These are phyloP conservation scores for Heteractis magnifica DNA, from an alignment of 92 coral and sea anemone genomes.

Conservation along the genomic window DNA sequence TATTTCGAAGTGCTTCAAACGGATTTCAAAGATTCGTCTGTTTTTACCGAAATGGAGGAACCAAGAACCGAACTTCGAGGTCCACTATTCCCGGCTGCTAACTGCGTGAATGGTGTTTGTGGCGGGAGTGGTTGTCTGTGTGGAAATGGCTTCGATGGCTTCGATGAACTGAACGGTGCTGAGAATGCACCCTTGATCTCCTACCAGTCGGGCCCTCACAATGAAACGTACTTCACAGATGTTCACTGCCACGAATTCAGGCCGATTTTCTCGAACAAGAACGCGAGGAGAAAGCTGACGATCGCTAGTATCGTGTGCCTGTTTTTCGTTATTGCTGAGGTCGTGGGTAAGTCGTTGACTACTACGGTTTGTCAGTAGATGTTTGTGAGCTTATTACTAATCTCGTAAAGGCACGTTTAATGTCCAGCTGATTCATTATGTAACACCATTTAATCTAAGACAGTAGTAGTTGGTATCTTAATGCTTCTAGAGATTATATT, in stretches of 20 bases:
- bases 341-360: constrained; percentile 64
- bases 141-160: constrained; percentile 28
- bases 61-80: background rate
- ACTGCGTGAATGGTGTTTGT: constrained; percentile 23
- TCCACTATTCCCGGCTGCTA: constrained; percentile 18
- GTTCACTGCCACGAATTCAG: constrained; percentile 89
- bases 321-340: constrained; percentile 90
- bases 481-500: too few species aligned
- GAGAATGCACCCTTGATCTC: constrained; percentile 60
- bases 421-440: too few species aligned
- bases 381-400: too few species aligned
- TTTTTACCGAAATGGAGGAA: background rate
- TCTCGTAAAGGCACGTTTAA: too few species aligned
- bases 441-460: too few species aligned
- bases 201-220: constrained; percentile 42
- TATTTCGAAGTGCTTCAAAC: too few species aligned
- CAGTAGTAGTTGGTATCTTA: too few species aligned
- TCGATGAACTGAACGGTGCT: constrained; percentile 17
- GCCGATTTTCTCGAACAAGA: constrained; percentile 83
- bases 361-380: too few species aligned
- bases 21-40: too few species aligned
- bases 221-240: constrained; percentile 59
- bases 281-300: constrained; percentile 77
- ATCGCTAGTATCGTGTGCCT: constrained; percentile 88
- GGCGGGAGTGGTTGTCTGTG: constrained; percentile 33